These are phyloP conservation scores for Promerops cafer DNA, from an alignment of 2,113 vertebrate species.

Conservation along the genomic window DNA sequence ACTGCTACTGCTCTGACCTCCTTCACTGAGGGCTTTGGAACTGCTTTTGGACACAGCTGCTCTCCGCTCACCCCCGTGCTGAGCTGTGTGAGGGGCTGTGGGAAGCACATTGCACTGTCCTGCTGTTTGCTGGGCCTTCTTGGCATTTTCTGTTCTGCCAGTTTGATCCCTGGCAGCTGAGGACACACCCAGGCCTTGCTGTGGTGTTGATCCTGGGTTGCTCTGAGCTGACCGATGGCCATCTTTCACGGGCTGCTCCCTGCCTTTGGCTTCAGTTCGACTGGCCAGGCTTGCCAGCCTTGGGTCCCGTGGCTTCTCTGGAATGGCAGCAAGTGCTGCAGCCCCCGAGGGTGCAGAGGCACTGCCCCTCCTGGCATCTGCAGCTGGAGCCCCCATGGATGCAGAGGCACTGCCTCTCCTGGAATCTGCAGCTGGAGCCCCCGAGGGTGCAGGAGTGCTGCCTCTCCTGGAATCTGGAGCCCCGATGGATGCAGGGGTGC, in stretches of 20 bases:
- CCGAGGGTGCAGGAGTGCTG: fast-evolving
- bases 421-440: neutral
- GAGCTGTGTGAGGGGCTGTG: neutral
- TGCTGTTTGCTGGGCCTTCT: neutral
- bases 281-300: constrained; percentile 60
- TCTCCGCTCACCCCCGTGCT: neutral
- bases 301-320: constrained; percentile 67
- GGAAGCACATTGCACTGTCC: neutral
- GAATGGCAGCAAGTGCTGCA: neutral
- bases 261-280: neutral
- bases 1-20: neutral
- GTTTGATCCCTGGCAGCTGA: neutral
- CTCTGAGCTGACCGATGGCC: neutral
- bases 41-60: neutral
- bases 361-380: neutral
- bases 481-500: neutral
- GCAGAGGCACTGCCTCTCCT: neutral
- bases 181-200: neutral
- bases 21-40: neutral
- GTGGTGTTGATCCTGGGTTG: neutral
- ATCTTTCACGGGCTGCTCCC: neutral
- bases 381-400: fast-evolving
- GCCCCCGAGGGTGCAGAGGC: neutral
- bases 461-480: neutral
- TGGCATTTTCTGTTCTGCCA: neutral